Evolutionary conservation across 2,888 invertebrate species (phyloP).

Genomic region (Sepioteuthis lessoniana): DNA sequence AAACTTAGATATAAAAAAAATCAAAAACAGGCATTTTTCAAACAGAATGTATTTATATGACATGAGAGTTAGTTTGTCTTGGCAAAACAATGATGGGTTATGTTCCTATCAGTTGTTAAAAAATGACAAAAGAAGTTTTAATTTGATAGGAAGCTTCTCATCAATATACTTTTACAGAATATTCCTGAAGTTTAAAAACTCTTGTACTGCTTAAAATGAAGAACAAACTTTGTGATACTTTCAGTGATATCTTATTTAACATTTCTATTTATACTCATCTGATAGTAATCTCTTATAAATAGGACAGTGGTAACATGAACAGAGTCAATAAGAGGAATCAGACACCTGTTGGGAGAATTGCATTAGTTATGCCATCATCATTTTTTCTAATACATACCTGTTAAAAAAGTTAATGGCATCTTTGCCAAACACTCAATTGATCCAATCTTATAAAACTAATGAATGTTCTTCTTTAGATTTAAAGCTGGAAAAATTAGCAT

Average conservation of each 20-base stretch:
- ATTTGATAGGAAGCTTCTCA: background rate
- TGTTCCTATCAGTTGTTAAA: background rate
- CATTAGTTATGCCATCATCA: background rate
- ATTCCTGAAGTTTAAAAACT: background rate
- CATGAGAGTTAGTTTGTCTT: background rate
- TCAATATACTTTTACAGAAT: background rate
- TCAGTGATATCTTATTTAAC: background rate
- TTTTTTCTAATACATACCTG: background rate
- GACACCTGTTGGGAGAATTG: background rate
- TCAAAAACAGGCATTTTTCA: too few relatives aligned
- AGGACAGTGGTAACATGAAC: background rate
- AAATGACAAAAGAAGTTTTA: background rate
- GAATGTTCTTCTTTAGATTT: too few relatives aligned
- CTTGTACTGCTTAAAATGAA: background rate
- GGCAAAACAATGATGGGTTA: background rate
- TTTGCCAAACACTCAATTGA: background rate
- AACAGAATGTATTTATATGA: too few relatives aligned
- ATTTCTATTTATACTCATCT: background rate
- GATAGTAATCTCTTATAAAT: background rate
- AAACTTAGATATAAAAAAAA: too few relatives aligned
- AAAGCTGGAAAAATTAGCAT: too few relatives aligned
- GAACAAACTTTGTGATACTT: background rate
- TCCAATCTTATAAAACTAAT: background rate
- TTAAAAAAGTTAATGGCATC: background rate
- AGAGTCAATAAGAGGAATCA: background rate